Evolutionary conservation across 2,797 vertebrate species (phyloP), one percentile per base, ranked within the genome.

Genomic region (Nasua narica): DNA sequence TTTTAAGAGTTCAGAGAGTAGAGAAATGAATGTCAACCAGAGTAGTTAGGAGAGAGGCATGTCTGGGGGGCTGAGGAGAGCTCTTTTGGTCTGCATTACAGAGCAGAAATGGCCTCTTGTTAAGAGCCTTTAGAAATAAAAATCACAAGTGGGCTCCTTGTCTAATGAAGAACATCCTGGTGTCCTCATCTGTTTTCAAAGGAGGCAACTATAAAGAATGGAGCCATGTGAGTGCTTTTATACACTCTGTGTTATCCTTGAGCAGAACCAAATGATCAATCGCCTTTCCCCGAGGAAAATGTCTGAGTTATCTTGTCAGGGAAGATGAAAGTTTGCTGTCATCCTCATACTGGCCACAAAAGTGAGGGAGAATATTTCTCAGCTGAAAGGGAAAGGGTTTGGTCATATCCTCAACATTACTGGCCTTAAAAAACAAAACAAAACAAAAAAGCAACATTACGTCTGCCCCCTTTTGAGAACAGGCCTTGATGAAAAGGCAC

Each of bases 101-200:
- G 52, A 92, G n/a, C 52, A 89, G 83, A 87, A 81, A 91, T 56
- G 65, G 78, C 58, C 74, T 97, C 95, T 70, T 35, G 16, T 82
- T 58, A 77, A 69, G 96, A 96, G 94, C 56, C 83, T 69, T 96
- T 78, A 84, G 86, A 94, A 96, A 87, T 60, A 21, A 54, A 60
- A 69, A 50, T 79, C 74, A 96, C 83, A 97, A 89, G 85, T 35
- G 89, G 84, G 90, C 86, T 92, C 81, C 72, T 87, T 50, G 5
- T 70, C 95, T 92, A 96, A 98, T 91, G 54, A 78, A 74, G 43
- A 97, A 6, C 1, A 2, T 91, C 85, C 93, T 90, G 84, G 92
- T 52, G 13, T 79, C 97, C 83, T 97, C 2, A 0, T 37, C 25
- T 29, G 94, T 97, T 92, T 98, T 96, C 82, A 92, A 97, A 95